Evolutionary conservation across 2,797 vertebrate genomes (phyloP).

Genomic region (Eleutherodactylus coqui): DNA sequence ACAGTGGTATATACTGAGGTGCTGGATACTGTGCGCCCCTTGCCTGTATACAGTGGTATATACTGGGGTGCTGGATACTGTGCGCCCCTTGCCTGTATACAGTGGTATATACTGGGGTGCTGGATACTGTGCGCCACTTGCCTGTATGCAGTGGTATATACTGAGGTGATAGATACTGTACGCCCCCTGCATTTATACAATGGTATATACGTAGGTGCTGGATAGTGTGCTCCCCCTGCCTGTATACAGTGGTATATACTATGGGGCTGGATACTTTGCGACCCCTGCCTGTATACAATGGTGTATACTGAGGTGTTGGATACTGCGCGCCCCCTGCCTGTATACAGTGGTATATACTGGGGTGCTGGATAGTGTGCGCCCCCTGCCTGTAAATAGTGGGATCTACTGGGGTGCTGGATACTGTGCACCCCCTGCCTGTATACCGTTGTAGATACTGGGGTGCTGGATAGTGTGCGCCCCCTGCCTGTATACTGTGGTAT

Average conservation of each 20-base stretch:
- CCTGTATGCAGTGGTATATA: not conserved
- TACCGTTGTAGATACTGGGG: not conserved
- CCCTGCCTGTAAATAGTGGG: too few relatives aligned
- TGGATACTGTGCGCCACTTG: not conserved
- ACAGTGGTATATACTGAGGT: not conserved
- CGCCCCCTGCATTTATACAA: not conserved
- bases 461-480: too few relatives aligned
- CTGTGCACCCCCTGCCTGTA: not conserved
- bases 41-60: not conserved
- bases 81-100: too few relatives aligned
- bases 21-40: not conserved
- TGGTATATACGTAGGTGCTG: not conserved
- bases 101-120: not conserved
- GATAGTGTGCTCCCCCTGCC: too few relatives aligned
- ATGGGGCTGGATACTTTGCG: not conserved
- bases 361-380: too few relatives aligned
- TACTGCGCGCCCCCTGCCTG: not conserved
- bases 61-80: not conserved
- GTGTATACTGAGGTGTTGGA: not conserved
- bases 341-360: not conserved
- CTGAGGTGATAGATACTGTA: not conserved
- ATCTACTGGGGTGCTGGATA: not conserved
- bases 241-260: too few relatives aligned
- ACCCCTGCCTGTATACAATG: not conserved
- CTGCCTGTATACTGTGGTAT: too few relatives aligned